Evolutionary conservation across 2,888 invertebrate species (phyloP).

Genomic region (Cataglyphis rosenhaueri): DNA sequence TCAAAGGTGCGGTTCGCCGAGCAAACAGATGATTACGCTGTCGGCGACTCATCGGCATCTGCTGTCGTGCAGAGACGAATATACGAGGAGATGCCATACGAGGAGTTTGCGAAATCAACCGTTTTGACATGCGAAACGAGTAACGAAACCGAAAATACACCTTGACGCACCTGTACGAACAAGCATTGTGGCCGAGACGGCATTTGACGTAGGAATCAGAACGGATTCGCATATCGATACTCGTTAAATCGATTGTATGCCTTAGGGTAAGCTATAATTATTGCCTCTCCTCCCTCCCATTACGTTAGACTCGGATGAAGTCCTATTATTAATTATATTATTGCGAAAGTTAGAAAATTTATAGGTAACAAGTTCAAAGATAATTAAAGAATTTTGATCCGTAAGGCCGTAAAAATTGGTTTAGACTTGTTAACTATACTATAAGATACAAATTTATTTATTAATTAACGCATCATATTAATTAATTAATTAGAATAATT

Average conservation of each 20-base stretch:
- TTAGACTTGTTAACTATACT: not conserved
- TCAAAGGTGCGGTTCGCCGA: slow-evolving; percentile 86
- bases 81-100: slow-evolving; percentile 67
- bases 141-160: slow-evolving; percentile 57
- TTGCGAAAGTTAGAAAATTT: not conserved
- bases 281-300: slow-evolving; percentile 7
- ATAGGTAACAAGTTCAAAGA: not conserved
- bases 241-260: slow-evolving; percentile 47
- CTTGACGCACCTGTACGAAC: slow-evolving; percentile 41
- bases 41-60: slow-evolving; percentile 45
- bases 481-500: not conserved
- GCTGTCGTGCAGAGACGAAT: slow-evolving; percentile 58
- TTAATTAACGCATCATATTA: not conserved
- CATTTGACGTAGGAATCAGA: slow-evolving; percentile 56
- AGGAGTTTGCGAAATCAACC: slow-evolving; percentile 58
- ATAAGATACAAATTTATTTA: not conserved
- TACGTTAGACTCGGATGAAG: not conserved
- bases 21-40: slow-evolving; percentile 47
- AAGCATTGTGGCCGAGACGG: slow-evolving; percentile 51
- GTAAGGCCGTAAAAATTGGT: not conserved
- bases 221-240: slow-evolving; percentile 41
- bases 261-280: slow-evolving; percentile 68
- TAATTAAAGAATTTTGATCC: not conserved
- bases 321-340: not conserved
- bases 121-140: slow-evolving; percentile 64